Conservation (phyloP, 2,888 invertebrate species). For the Opisthograptis luteolata region DNA sequence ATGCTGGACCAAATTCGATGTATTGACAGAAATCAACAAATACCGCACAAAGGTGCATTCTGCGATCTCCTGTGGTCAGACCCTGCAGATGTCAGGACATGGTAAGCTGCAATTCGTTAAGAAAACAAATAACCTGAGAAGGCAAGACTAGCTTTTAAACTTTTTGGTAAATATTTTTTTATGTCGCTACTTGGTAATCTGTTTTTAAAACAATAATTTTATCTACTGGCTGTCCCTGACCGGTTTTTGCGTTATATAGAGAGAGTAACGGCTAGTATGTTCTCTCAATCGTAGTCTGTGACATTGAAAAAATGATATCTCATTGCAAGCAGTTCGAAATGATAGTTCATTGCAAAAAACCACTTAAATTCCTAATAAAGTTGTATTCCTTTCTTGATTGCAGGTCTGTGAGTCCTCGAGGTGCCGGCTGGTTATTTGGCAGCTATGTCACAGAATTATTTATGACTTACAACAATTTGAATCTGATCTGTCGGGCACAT, state of each 20-base stretch:
- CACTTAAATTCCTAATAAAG: too few relatives aligned
- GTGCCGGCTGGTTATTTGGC: constrained; percentile 99
- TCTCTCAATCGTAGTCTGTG: too few relatives aligned
- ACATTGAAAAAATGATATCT: too few relatives aligned
- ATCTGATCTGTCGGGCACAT: constrained; percentile 98
- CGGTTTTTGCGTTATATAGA: too few relatives aligned
- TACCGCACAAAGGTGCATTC: constrained; percentile 99
- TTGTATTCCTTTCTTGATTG: constrained; percentile 43
- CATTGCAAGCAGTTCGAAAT: too few relatives aligned
- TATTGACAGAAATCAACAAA: constrained; percentile 98
- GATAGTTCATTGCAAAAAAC: too few relatives aligned
- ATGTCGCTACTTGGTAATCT: too few relatives aligned
- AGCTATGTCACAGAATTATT: constrained; percentile 97
- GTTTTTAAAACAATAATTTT: too few relatives aligned
- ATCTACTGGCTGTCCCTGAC: too few relatives aligned
- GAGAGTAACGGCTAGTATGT: too few relatives aligned
- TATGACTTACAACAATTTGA: constrained; percentile 95
- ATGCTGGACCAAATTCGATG: constrained; percentile 98
- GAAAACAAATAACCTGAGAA: neutral
- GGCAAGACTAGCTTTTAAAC: too few relatives aligned
- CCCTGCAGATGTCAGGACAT: constrained; percentile 97
- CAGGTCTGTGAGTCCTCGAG: constrained; percentile 95
- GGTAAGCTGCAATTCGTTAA: constrained; percentile 78
- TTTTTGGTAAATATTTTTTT: too few relatives aligned
- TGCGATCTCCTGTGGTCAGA: constrained; percentile 99